These are phyloP conservation scores for Acrossocheilus fasciatus DNA, from an alignment of 2,797 vertebrate genomes.

Conservation along the genomic window DNA sequence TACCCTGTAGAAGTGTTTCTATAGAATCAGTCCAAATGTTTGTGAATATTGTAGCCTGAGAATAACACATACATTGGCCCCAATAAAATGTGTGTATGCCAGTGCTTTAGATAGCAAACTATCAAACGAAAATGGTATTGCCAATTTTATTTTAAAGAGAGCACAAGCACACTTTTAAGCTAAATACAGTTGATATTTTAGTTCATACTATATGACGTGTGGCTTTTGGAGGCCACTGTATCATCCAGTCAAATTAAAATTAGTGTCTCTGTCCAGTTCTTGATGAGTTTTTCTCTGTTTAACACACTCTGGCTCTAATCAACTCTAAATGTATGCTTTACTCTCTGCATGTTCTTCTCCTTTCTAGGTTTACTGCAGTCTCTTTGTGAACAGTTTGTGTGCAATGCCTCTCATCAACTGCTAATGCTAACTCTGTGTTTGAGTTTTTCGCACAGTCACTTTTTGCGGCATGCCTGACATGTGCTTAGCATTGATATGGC, in stretches of 20 bases:
- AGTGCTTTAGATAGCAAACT: background rate
- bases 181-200: constrained; percentile 1
- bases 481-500: constrained; percentile 7
- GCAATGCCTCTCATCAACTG: constrained; percentile 38
- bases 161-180: background rate
- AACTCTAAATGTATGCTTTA: constrained; percentile 53
- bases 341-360: constrained; percentile 58
- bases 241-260: background rate
- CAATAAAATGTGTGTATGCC: background rate
- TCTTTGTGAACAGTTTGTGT: constrained; percentile 25
- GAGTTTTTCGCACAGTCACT: constrained; percentile 21
- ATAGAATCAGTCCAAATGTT: background rate
- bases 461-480: constrained; percentile 33
- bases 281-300: constrained; percentile 59
- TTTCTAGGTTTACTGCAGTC: constrained; percentile 54
- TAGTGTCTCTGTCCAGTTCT: background rate
- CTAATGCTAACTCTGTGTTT: constrained; percentile 49
- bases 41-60: background rate
- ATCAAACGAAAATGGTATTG: background rate
- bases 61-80: background rate
- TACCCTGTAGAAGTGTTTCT: background rate
- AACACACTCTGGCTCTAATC: constrained; percentile 62
- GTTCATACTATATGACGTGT: background rate
- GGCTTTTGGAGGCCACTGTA: constrained; percentile 1
- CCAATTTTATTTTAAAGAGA: background rate